Base-by-base conservation (phyloP, 2,113 vertebrate genomes). In the Tinamus guttatus region DNA sequence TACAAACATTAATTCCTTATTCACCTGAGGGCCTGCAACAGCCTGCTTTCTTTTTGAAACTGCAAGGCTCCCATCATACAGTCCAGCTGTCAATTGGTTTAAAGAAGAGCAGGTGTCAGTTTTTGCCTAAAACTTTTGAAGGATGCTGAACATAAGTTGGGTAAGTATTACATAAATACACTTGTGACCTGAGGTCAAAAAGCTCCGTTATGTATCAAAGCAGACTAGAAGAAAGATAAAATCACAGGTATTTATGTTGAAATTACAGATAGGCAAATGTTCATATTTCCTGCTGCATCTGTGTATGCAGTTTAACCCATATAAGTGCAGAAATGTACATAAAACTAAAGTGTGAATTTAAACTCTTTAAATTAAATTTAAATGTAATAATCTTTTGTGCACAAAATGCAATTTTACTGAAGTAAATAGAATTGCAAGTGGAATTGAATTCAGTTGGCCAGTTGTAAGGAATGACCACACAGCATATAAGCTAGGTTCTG, bases 141-240 rank as follows among this genome's bases (percentile, higher is more conserved):
- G 49, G 27, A 13, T 59, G 16, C 4, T 77, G 20, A 73, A 76
- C 24, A 9, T 65, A 85, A 81, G 79, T 81, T 34, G 25, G 8
- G 32, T 20, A 45, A 88, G 24, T 58, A 60, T 78, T 85, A 74
- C n/a, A 45, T 63, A 94, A 95, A 94, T 76, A 95, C 85, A 95
- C 40, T 81, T 89, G 75, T 77, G 56, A 87, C 40, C 54, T 93
- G 60, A 86, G 71, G 45, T 59, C 49, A 62, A 94, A 95, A 87
- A 87, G 20, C 4, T 82, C 36, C 60, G 36, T 3, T 3, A 3
- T 73, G 36, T 85, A 94, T 82, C 78, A 95, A 93, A 94, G 81
- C 13, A 83, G 20, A 11, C 13, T 28, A 90, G 59, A 24, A 89
- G 43, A 80, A 45, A 85, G 54, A 94, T 70, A 69, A 89, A 93